Evolutionary conservation across 2,797 vertebrate genomes (phyloP), one percentile per base, ranked within the genome.

Genomic region (Rhabdomys pumilio): DNA sequence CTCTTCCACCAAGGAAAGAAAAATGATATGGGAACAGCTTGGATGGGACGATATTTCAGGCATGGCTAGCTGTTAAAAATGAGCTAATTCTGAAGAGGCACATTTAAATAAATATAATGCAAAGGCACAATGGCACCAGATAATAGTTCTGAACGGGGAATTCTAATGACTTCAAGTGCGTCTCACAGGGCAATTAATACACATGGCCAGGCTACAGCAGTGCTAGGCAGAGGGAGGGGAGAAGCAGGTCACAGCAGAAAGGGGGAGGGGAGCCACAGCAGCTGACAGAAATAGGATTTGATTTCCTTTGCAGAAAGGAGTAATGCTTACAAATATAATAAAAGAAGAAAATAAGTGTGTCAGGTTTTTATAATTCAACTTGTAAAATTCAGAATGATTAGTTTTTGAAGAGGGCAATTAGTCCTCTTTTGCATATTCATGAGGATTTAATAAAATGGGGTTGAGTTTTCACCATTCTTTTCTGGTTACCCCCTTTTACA

Each of bases 71-170:
- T 98, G 98, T 98, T 98, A 98, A 98, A 98, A 98, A 98, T 98
- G 98, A 98, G 98, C 98, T 98, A 98, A 98, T 98, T 98, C 98
- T 98, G 98, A 98, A 97, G 97, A 98, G 97, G 96, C 97, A 89
- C 98, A 99, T 99, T 99, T 99, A 98, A 99, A 99, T 99, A 98
- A 99, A 98, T 98, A 99, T 98, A 99, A 99, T 98, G 98, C 98
- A 97, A 97, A 98, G 98, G 96, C 98, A 99, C 98, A 99, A 99
- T 99, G 98, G 98, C 98, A 97, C 94, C 98, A 97, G 98, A 99
- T 99, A 99, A 99, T 98, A 99, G 98, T 98, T 98, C 97, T 98
- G 98, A 99, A 98, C 98, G 97, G 98, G 97, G 97, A 98, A 99
- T 98, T 98, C 98, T 99, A 99, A 99, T 98, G 98, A 98, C 98